These are phyloP conservation scores for Cheilosia grossa DNA, from an alignment of 2,888 invertebrate genomes.

Conservation along the genomic window DNA sequence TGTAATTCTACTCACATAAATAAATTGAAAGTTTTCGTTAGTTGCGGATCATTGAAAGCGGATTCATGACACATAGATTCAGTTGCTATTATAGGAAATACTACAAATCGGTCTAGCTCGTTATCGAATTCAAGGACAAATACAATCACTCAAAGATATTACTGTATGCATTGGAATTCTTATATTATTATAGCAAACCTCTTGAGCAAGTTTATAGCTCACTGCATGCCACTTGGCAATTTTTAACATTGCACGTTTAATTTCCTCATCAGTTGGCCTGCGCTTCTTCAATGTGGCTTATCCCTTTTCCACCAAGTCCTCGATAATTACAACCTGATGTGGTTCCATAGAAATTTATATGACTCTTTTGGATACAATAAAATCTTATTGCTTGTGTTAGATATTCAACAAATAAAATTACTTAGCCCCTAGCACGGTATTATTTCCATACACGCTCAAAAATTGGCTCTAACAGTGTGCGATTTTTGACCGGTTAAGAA, in stretches of 20 bases:
- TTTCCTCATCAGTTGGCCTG: conserved; percentile 61
- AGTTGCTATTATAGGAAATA: too few relatives aligned
- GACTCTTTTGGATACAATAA: conserved; percentile 11
- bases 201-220: conserved; percentile 69
- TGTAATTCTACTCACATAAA: too few relatives aligned
- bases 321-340: conserved; percentile 63
- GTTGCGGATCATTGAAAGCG: too few relatives aligned
- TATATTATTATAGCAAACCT: conserved; percentile 28
- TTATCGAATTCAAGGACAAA: not conserved
- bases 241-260: conserved; percentile 73
- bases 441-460: too few relatives aligned
- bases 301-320: conserved; percentile 38
- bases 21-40: too few relatives aligned
- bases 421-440: conserved; percentile 74
- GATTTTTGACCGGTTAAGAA: too few relatives aligned
- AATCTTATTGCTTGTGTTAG: not conserved
- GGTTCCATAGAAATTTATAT: conserved; percentile 68
- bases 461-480: too few relatives aligned
- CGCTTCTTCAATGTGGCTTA: conserved; percentile 50
- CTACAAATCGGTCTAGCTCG: too few relatives aligned
- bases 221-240: conserved; percentile 78
- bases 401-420: not conserved
- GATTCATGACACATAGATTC: too few relatives aligned
- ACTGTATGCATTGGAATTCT: not conserved
- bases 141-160: too few relatives aligned